Evolutionary conservation across 2,113 vertebrate species (phyloP).

Genomic region (Antechinus stuartii): DNA sequence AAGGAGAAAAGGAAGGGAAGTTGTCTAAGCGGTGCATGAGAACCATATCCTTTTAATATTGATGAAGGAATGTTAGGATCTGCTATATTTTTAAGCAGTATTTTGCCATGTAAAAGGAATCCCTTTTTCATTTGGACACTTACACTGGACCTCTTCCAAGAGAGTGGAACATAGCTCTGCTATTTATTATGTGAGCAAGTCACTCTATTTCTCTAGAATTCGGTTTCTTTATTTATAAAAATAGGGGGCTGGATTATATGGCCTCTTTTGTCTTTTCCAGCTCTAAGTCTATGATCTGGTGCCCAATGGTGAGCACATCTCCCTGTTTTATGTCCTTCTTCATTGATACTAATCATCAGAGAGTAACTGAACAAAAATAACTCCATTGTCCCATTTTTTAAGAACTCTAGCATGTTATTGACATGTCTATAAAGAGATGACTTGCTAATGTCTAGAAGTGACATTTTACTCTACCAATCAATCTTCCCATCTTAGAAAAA

Average conservation of each 20-base stretch:
- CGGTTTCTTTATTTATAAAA: background rate
- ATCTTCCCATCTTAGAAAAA: background rate
- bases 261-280: background rate
- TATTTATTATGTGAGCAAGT: background rate
- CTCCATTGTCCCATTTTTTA: background rate
- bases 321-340: background rate
- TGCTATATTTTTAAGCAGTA: background rate
- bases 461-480: background rate
- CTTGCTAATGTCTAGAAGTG: background rate
- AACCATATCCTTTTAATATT: background rate
- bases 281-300: background rate
- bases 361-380: background rate
- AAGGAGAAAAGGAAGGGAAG: background rate
- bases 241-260: background rate
- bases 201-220: background rate
- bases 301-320: background rate
- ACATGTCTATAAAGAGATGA: background rate
- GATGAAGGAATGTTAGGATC: background rate
- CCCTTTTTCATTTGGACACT: background rate
- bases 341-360: background rate
- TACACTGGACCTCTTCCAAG: background rate
- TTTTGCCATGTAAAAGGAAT: background rate
- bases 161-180: background rate
- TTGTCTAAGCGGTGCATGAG: background rate
- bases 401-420: background rate